These are phyloP conservation scores for Clivina fossor DNA, from an alignment of 2,888 invertebrate genomes.

Conservation along the genomic window DNA sequence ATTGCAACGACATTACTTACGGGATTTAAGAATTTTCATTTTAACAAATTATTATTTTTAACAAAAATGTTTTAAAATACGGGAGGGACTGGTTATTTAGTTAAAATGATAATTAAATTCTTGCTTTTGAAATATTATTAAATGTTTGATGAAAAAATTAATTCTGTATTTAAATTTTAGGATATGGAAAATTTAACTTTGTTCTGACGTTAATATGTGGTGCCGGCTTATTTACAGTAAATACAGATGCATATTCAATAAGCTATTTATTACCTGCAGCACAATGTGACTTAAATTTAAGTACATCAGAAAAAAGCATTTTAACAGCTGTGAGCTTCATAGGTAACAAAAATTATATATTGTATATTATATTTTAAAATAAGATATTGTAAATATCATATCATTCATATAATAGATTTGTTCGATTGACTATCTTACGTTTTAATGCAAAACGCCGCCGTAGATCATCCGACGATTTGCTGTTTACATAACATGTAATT, in stretches of 20 bases:
- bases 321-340: slow-evolving; percentile 39
- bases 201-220: slow-evolving; percentile 38
- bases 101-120: not conserved
- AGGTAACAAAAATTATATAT: slow-evolving; percentile 20
- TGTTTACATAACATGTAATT: too few species aligned
- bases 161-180: slow-evolving; percentile 32
- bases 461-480: too few species aligned
- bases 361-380: not conserved
- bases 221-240: slow-evolving; percentile 38
- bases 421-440: too few species aligned
- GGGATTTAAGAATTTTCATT: too few species aligned
- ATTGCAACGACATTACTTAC: too few species aligned
- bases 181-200: slow-evolving; percentile 41
- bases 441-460: too few species aligned
- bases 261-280: slow-evolving; percentile 39
- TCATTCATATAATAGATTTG: too few species aligned
- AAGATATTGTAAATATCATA: slow-evolving; percentile 20
- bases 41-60: too few species aligned
- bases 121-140: not conserved
- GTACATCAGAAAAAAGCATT: slow-evolving; percentile 39
- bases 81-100: not conserved
- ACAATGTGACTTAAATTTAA: slow-evolving; percentile 39
- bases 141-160: not conserved
- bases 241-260: slow-evolving; percentile 37
- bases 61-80: too few species aligned